phyloP scores from a whole-genome alignment of 2,113 vertebrate species.

The Delphinus delphis region DNA sequence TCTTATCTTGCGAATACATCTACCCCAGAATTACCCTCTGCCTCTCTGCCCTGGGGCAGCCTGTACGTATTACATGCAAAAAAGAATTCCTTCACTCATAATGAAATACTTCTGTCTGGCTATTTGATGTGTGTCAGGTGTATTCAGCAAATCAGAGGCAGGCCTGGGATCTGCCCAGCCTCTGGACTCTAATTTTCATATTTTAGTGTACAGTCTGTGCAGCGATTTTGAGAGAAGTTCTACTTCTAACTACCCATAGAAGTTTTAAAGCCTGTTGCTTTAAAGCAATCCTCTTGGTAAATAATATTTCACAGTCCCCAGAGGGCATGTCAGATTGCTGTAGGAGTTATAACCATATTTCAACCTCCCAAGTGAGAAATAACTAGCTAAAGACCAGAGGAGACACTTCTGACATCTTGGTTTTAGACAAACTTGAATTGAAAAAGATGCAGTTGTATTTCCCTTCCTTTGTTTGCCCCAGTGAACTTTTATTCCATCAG shows the following conservation, averaged over 20 bases:
- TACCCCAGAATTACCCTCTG: neutral
- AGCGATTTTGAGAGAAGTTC: neutral
- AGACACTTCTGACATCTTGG: neutral
- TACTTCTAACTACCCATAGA: neutral
- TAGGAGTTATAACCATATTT: neutral
- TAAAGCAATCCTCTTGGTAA: neutral
- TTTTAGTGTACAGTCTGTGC: neutral
- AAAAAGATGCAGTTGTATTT: slow-evolving; percentile 62
- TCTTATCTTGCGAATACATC: slow-evolving; percentile 29
- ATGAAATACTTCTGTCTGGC: neutral
- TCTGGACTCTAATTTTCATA: neutral
- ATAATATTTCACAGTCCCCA: neutral
- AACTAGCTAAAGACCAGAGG: neutral
- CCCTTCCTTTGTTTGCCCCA: slow-evolving; percentile 67
- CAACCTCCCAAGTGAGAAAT: neutral
- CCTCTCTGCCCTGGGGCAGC: neutral
- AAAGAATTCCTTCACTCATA: neutral
- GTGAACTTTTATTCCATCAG: slow-evolving; percentile 80
- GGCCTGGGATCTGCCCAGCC: neutral
- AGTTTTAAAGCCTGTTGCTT: neutral
- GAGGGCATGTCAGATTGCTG: neutral
- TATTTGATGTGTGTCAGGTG: neutral
- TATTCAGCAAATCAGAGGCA: neutral
- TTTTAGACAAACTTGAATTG: slow-evolving; percentile 59
- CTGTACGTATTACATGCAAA: neutral